These are phyloP conservation scores for Gymnodraco acuticeps DNA, from an alignment of 2,797 vertebrate species.

Conservation along the genomic window DNA sequence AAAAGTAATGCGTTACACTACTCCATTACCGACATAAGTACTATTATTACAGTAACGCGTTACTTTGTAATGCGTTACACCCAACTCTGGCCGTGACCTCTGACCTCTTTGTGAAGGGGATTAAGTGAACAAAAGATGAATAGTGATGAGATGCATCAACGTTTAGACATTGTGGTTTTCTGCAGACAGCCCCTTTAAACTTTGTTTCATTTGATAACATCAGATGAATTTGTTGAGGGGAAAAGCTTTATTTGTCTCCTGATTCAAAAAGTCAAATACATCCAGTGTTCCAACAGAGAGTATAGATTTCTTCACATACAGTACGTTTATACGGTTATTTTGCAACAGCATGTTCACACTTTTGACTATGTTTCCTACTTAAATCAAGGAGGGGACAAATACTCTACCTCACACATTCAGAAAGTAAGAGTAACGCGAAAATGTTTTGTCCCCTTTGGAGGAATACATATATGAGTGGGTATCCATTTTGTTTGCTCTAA, in stretches of 20 bases:
- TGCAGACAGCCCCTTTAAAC: neutral
- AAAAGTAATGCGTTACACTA: too few species aligned
- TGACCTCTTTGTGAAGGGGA: neutral
- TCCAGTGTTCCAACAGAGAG: neutral
- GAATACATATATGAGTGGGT: neutral
- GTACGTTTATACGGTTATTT: neutral
- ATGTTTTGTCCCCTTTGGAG: neutral
- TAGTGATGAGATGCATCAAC: neutral
- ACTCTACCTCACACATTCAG: neutral
- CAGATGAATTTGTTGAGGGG: neutral
- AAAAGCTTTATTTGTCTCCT: accelerated
- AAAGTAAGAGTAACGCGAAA: neutral
- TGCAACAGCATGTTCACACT: neutral
- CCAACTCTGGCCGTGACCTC: constrained; percentile 37
- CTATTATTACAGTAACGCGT: too few species aligned
- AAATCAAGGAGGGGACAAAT: neutral
- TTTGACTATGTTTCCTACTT: neutral
- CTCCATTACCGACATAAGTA: too few species aligned
- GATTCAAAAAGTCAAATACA: neutral
- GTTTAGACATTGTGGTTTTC: neutral
- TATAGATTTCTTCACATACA: neutral
- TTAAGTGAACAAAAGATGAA: constrained; percentile 10
- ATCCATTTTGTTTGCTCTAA: neutral
- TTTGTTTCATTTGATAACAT: neutral
- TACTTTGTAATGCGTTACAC: too few species aligned